Conservation (phyloP, 2,113 vertebrate species). For the Peucedramus taeniatus region DNA sequence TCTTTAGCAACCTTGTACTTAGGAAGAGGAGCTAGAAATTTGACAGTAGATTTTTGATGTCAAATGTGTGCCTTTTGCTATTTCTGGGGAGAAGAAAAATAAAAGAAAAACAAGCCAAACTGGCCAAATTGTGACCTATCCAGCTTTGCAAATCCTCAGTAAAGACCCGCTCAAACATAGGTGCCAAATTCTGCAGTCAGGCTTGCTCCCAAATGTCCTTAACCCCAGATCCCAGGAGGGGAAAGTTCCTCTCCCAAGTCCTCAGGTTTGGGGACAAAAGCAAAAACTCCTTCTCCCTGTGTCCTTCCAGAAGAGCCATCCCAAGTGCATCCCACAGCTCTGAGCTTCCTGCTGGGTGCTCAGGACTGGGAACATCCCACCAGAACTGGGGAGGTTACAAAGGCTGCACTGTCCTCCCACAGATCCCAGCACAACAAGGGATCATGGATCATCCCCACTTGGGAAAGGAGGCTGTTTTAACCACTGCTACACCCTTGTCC, state of each 20-base stretch:
- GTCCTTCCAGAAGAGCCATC: background rate
- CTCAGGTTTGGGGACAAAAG: background rate
- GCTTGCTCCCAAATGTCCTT: background rate
- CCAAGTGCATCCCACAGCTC: background rate
- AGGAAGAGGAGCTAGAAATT: background rate
- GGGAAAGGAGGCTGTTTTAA: fast-evolving
- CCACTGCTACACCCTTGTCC: background rate
- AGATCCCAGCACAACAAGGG: fast-evolving
- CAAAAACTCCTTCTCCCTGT: background rate
- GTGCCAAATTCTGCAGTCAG: background rate
- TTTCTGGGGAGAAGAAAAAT: background rate
- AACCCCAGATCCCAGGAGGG: background rate
- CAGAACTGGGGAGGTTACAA: fast-evolving
- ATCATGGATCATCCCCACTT: too few species aligned
- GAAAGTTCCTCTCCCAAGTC: fast-evolving
- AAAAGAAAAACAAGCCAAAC: background rate
- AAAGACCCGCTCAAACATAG: background rate
- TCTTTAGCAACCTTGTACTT: background rate
- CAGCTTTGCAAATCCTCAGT: background rate
- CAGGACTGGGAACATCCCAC: fast-evolving
- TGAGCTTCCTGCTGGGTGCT: background rate
- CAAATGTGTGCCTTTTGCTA: background rate
- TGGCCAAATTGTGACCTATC: background rate
- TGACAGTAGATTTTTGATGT: background rate
- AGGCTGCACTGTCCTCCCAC: background rate